These are phyloP conservation scores for Drosophila fuyamai DNA, from an alignment of 1,140 invertebrate genomes.

Conservation along the genomic window DNA sequence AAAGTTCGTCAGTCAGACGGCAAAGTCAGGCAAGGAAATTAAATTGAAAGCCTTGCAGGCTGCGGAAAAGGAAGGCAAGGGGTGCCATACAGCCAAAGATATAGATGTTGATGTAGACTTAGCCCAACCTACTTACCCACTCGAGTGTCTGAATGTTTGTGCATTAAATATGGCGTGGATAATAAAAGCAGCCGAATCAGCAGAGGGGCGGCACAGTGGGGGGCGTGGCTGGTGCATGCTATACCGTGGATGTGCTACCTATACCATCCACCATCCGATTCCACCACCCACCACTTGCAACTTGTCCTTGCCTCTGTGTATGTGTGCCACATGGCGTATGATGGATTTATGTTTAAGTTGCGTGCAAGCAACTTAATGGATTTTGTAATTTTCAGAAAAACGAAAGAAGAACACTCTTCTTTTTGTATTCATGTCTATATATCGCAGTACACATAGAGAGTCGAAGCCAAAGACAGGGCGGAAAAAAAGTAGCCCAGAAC, in stretches of 20 bases:
- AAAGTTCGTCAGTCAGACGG: conserved; percentile 57
- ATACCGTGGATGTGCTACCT: conserved; percentile 6
- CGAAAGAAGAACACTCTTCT: conserved; percentile 40
- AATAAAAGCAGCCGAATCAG: conserved; percentile 68
- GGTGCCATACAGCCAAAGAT: conserved; percentile 1
- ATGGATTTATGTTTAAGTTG: conserved; percentile 84
- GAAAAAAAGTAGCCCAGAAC: conserved; percentile 61
- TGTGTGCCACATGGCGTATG: conserved; percentile 78
- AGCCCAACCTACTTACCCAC: conserved; percentile 77
- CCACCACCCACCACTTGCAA: conserved; percentile 14
- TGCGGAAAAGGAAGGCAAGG: conserved; percentile 5
- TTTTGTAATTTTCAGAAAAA: conserved; percentile 75
- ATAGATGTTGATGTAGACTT: conserved; percentile 30
- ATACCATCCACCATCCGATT: background rate
- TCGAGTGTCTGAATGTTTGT: conserved; percentile 80
- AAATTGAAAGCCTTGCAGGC: conserved; percentile 72
- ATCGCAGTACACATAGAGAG: conserved; percentile 28
- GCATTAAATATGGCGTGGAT: conserved; percentile 78
- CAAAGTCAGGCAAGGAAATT: conserved; percentile 56
- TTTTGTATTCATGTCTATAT: conserved; percentile 19
- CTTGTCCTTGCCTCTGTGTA: conserved; percentile 40
- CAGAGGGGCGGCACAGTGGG: conserved; percentile 3
- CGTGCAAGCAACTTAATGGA: conserved; percentile 83
- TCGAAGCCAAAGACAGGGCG: conserved; percentile 42
- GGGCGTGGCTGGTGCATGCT: conserved; percentile 51